Evolutionary conservation across 2,113 vertebrate species (phyloP).

Genomic region (Apteryx mantelli): DNA sequence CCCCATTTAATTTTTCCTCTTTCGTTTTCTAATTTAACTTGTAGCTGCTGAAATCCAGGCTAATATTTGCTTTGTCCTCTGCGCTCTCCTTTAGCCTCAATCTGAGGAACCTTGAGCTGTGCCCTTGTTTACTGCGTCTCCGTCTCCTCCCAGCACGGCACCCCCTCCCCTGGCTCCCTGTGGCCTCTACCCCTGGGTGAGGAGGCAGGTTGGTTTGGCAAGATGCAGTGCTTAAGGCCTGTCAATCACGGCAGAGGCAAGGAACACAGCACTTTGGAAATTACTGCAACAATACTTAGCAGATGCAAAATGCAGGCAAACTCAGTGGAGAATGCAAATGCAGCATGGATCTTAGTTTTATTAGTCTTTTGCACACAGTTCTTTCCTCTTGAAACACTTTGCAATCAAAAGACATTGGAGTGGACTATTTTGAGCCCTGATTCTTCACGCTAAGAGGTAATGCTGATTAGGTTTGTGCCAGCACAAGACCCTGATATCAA

Average conservation of each 20-base stretch:
- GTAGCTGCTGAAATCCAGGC: not conserved
- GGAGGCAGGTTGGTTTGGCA: not conserved
- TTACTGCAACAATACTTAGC: not conserved
- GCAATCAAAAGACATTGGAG: slow-evolving; percentile 77
- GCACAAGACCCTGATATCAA: slow-evolving; percentile 45
- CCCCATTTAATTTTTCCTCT: slow-evolving; percentile 24
- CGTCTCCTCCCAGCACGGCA: not conserved
- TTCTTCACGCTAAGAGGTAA: slow-evolving; percentile 64
- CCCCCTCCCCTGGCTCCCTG: not conserved
- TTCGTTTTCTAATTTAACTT: slow-evolving; percentile 4
- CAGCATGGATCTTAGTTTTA: not conserved
- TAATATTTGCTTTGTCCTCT: not conserved
- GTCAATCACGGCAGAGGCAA: not conserved
- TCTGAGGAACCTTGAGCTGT: not conserved
- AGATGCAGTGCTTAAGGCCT: not conserved
- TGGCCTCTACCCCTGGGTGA: not conserved
- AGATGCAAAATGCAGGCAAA: not conserved
- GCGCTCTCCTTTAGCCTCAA: not conserved
- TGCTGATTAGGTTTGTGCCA: slow-evolving; percentile 63
- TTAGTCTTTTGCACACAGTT: slow-evolving; percentile 25
- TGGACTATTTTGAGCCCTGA: slow-evolving; percentile 74
- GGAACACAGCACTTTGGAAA: not conserved
- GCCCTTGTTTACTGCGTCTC: not conserved
- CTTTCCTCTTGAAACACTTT: slow-evolving; percentile 73
- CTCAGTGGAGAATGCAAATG: slow-evolving; percentile 13